Percentiles rank a stretch among this genome's conserved stretches.
phyloP scores from a whole-genome alignment of 92 coral and sea anemone species.

The Blastomussa wellsi region DNA sequence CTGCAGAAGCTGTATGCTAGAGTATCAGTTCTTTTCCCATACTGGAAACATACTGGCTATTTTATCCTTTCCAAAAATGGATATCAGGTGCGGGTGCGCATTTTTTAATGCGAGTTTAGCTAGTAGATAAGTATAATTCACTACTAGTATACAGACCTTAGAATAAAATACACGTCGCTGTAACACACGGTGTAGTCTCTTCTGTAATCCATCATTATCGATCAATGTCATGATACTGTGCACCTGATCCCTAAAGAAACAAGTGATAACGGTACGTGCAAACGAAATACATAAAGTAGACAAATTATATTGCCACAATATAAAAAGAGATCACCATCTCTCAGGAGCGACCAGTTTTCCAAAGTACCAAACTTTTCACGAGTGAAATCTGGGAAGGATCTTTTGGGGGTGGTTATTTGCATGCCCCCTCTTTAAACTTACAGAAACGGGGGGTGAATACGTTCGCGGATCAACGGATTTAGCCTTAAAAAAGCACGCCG shows the following conservation, averaged over 20 bases:
- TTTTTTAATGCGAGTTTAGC: not conserved
- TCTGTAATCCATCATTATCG: conserved; percentile 37
- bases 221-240: conserved; percentile 37
- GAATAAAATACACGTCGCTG: conserved; percentile 41
- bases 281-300: too few species aligned
- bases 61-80: not conserved
- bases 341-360: too few species aligned
- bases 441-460: too few species aligned
- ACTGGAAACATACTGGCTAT: not conserved
- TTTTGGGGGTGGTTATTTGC: too few species aligned
- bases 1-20: not conserved
- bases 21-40: not conserved
- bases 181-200: conserved; percentile 32
- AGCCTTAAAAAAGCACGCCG: too few species aligned
- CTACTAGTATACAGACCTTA: conserved; percentile 32
- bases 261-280: conserved; percentile 3
- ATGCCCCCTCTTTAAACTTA: too few species aligned
- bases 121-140: too few species aligned
- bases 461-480: too few species aligned
- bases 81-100: not conserved
- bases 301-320: too few species aligned
- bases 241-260: conserved; percentile 38
- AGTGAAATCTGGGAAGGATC: too few species aligned
- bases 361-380: too few species aligned
- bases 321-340: too few species aligned